Evolutionary conservation across 2,888 invertebrate species (phyloP).

Genomic region (Phanerotoma sp.): DNA sequence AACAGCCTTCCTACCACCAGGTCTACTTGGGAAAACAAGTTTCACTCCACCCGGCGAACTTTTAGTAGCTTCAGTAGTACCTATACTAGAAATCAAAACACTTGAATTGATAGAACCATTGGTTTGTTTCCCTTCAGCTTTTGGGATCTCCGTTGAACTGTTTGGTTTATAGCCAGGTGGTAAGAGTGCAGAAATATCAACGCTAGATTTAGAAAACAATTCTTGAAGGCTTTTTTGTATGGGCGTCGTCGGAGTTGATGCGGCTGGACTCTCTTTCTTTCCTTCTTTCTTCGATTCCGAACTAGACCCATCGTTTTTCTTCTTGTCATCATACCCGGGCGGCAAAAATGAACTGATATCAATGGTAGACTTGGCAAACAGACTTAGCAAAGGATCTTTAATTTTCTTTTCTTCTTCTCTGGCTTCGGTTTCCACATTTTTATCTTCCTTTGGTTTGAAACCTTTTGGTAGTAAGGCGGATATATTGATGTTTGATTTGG

Average conservation of each 20-base stretch:
- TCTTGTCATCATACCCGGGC: constrained; percentile 58
- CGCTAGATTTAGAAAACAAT: constrained; percentile 49
- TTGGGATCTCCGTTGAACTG: constrained; percentile 26
- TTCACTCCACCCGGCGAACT: constrained; percentile 60
- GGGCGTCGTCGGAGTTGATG: constrained; percentile 13
- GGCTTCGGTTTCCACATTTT: constrained; percentile 4
- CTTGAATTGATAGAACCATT: constrained; percentile 47
- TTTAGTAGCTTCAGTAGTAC: constrained; percentile 51
- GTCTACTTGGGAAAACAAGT: constrained; percentile 78
- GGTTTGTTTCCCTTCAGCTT: constrained; percentile 17
- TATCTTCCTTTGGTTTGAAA: constrained; percentile 57
- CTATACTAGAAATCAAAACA: too few relatives aligned
- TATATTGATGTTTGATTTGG: constrained; percentile 57
- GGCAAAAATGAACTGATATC: constrained; percentile 60
- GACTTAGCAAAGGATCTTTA: constrained; percentile 28
- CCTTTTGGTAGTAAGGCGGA: constrained; percentile 66
- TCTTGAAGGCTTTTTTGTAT: constrained; percentile 44
- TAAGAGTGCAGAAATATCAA: constrained; percentile 59
- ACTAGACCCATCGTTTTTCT: neutral
- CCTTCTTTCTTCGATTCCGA: too few relatives aligned
- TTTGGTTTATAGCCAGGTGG: constrained; percentile 63
- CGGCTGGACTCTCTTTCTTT: neutral
- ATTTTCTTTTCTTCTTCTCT: constrained; percentile 1
- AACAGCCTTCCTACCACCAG: constrained; percentile 66
- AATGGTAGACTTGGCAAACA: constrained; percentile 49